Conservation (phyloP, 2,797 vertebrate genomes). For the Apodemus agrarius region DNA sequence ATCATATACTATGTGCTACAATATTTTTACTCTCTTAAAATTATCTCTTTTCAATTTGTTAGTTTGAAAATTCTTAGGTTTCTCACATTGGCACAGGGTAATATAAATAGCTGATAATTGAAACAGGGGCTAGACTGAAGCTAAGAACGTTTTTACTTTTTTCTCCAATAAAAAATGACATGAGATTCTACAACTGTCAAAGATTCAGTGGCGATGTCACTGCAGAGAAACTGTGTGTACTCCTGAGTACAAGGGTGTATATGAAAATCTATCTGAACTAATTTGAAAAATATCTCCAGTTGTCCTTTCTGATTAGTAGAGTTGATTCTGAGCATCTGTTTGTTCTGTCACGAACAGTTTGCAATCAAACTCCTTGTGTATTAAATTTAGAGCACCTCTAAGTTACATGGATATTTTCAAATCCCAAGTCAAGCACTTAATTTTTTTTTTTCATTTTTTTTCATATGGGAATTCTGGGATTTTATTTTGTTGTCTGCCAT, state of each 20-base stretch:
- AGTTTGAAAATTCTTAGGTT: slow-evolving; percentile 44
- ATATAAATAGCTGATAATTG: neutral
- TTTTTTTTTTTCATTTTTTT: slow-evolving; percentile 16
- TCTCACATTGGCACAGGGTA: neutral
- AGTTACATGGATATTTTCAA: neutral
- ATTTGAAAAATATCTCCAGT: neutral
- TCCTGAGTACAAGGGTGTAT: neutral
- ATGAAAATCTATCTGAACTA: slow-evolving; percentile 11
- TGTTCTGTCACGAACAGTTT: neutral
- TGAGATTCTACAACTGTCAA: slow-evolving; percentile 27
- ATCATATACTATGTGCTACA: neutral
- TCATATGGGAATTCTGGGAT: neutral
- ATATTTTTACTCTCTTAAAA: slow-evolving; percentile 40
- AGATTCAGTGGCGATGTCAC: neutral
- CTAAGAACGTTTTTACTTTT: neutral
- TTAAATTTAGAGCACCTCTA: slow-evolving; percentile 21
- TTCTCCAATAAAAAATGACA: slow-evolving; percentile 42
- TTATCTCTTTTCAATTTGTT: neutral
- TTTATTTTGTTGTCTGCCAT: neutral
- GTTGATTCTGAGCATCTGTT: neutral
- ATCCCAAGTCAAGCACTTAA: neutral
- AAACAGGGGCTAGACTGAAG: slow-evolving; percentile 13
- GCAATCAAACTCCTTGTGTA: neutral
- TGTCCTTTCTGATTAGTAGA: neutral
- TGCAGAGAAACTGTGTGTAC: neutral